Percentiles rank a stretch among this genome's conserved stretches.
Evolutionary conservation across 2,797 vertebrate species (phyloP).

Genomic region (Sylvilagus floridanus): DNA sequence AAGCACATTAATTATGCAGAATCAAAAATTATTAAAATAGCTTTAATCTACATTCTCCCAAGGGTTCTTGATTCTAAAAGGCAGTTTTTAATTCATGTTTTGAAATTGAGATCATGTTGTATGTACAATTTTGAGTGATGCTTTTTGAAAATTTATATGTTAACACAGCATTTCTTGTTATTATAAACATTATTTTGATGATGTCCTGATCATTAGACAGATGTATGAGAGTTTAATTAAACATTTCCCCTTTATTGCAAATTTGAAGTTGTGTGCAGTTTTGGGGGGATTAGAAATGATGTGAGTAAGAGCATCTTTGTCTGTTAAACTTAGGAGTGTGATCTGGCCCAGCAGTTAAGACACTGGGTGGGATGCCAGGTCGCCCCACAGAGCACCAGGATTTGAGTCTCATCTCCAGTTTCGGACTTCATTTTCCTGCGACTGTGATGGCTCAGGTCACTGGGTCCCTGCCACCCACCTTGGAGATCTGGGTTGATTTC

Average conservation of each 20-base stretch:
- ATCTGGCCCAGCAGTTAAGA: too few species aligned
- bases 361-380: too few species aligned
- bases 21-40: neutral
- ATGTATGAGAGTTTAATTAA: conserved; percentile 48
- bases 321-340: neutral
- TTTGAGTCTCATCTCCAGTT: too few species aligned
- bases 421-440: too few species aligned
- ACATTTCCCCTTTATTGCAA: conserved; percentile 39
- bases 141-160: neutral
- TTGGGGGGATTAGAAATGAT: conserved; percentile 18
- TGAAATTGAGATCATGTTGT: neutral
- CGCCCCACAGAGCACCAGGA: too few species aligned
- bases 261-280: neutral
- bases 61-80: neutral
- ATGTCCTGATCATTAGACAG: conserved; percentile 10
- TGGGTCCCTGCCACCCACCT: too few species aligned
- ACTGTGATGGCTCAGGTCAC: too few species aligned
- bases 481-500: too few species aligned
- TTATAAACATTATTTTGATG: conserved; percentile 34
- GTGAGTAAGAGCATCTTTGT: conserved; percentile 9
- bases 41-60: neutral
- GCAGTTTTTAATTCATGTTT: neutral
- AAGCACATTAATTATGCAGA: conserved; percentile 32
- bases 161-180: conserved; percentile 44
- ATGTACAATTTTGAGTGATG: neutral